These are phyloP conservation scores for Conistra vaccinii DNA, from an alignment of 2,888 invertebrate species.

Conservation along the genomic window DNA sequence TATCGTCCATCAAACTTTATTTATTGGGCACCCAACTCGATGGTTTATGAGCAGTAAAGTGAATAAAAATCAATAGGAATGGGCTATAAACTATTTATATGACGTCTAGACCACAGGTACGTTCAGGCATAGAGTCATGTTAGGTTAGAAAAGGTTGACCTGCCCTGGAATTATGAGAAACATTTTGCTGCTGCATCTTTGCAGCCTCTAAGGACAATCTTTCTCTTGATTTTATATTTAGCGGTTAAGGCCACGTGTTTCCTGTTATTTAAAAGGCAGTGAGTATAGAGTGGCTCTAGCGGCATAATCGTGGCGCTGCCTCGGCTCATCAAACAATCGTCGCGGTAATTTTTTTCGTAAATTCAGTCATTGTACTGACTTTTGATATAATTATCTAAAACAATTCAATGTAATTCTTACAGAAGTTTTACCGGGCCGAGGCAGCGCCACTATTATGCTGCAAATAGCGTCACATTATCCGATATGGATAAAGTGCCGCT, in stretches of 20 bases:
- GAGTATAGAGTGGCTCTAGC: no score
- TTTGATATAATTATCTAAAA: no score
- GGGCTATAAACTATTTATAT: conserved; percentile 55
- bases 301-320: no score
- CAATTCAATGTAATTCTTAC: no score
- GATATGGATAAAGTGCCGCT: no score
- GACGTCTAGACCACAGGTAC: conserved; percentile 44
- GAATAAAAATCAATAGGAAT: conserved; percentile 58
- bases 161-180: background rate
- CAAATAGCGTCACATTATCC: no score
- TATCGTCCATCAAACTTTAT: conserved; percentile 48
- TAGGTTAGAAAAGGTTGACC: conserved; percentile 2
- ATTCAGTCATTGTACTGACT: no score
- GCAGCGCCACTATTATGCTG: no score
- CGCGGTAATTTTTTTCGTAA: no score
- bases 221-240: background rate
- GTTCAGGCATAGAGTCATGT: background rate
- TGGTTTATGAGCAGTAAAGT: conserved; percentile 51
- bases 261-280: no score
- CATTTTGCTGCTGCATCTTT: background rate
- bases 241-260: background rate
- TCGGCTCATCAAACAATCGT: no score
- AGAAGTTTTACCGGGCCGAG: no score
- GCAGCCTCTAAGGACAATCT: background rate
- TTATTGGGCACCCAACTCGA: conserved; percentile 50